These are phyloP conservation scores for Tragelaphus scriptus DNA, from an alignment of 2,113 vertebrate genomes.

Conservation along the genomic window DNA sequence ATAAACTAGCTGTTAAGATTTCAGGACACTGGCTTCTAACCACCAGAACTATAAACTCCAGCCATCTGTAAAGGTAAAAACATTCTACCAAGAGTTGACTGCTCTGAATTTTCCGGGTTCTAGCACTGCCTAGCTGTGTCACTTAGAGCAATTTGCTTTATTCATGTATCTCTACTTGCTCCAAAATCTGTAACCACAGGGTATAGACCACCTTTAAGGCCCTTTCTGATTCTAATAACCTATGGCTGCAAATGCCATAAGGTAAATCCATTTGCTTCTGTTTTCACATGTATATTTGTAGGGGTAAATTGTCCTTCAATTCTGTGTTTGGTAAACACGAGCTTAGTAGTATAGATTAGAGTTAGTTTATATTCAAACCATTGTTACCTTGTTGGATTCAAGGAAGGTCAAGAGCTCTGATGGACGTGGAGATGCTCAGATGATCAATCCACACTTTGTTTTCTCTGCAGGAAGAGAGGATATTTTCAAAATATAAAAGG, in stretches of 20 bases:
- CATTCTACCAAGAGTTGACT: not conserved
- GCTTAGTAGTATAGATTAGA: not conserved
- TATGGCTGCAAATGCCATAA: not conserved
- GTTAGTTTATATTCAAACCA: not conserved
- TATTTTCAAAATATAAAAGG: slow-evolving; percentile 19
- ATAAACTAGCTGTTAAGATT: not conserved
- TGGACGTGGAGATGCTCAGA: not conserved
- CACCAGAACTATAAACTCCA: not conserved
- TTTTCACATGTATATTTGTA: not conserved
- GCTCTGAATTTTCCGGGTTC: not conserved
- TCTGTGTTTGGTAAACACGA: not conserved
- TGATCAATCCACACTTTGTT: not conserved
- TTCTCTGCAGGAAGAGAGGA: not conserved
- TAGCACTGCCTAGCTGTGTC: not conserved
- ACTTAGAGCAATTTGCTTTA: not conserved
- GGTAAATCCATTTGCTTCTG: not conserved
- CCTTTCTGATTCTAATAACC: not conserved
- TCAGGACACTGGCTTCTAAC: not conserved
- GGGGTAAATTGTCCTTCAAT: not conserved
- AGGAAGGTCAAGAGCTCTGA: not conserved
- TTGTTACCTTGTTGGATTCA: not conserved
- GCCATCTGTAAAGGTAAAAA: not conserved
- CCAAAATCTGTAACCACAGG: not conserved
- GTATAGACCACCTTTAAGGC: not conserved
- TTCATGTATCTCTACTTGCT: not conserved